These are phyloP conservation scores for Heliconius erato DNA, from an alignment of 2,888 invertebrate genomes.

Conservation along the genomic window DNA sequence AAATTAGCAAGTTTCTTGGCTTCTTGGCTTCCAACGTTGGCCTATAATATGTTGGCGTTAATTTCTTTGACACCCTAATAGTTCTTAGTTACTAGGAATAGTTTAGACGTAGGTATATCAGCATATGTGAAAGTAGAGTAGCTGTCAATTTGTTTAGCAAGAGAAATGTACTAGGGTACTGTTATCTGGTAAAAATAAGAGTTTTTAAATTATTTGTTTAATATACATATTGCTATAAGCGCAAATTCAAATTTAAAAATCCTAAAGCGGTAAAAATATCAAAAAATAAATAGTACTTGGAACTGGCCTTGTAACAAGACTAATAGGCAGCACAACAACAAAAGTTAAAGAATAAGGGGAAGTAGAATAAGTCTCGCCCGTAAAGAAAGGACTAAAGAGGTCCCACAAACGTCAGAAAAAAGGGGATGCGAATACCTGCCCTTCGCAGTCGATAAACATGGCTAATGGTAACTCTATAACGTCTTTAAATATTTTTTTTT, in stretches of 20 bases:
- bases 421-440: slow-evolving; percentile 80
- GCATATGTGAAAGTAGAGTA: slow-evolving; percentile 17
- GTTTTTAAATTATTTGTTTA: neutral
- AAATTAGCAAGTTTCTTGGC: slow-evolving; percentile 42
- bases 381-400: slow-evolving; percentile 61
- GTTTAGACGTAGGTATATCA: neutral
- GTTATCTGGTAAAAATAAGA: neutral
- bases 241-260: neutral
- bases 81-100: neutral
- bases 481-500: slow-evolving; percentile 12
- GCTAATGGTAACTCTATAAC: slow-evolving; percentile 27
- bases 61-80: slow-evolving; percentile 29
- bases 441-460: slow-evolving; percentile 48
- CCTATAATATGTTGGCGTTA: slow-evolving; percentile 7
- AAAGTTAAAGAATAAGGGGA: slow-evolving; percentile 50
- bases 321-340: slow-evolving; percentile 47
- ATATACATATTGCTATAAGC: neutral
- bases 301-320: slow-evolving; percentile 34
- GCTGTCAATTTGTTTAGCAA: slow-evolving; percentile 16
- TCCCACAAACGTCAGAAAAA: slow-evolving; percentile 71
- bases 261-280: neutral
- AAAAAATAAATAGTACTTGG: neutral
- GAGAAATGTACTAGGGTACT: neutral
- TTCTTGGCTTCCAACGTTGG: slow-evolving; percentile 20
- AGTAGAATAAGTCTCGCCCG: slow-evolving; percentile 57